Conservation (phyloP, 2,797 vertebrate species). For the Nannoperca australis region DNA sequence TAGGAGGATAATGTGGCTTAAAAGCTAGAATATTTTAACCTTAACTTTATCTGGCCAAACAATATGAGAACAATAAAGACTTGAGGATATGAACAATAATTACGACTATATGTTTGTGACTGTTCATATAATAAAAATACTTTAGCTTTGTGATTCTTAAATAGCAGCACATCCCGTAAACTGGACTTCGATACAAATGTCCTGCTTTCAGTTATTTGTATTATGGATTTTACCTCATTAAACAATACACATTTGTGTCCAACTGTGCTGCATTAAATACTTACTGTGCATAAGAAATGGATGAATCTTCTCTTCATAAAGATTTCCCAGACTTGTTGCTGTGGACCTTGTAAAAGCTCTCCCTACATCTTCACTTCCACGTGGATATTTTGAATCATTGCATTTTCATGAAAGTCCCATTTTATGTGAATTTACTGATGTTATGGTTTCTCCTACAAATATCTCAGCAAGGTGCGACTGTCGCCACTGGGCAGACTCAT, state of each 20-base stretch:
- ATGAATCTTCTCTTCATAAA: slow-evolving; percentile 10
- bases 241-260: not conserved
- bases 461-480: slow-evolving; percentile 74
- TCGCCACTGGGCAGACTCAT: slow-evolving; percentile 73
- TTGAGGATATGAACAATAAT: slow-evolving; percentile 47
- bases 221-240: slow-evolving; percentile 1
- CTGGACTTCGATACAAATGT: slow-evolving; percentile 25
- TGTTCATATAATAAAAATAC: slow-evolving; percentile 31
- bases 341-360: slow-evolving; percentile 43
- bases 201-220: slow-evolving; percentile 5
- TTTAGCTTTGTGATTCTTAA: slow-evolving; percentile 1
- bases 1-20: slow-evolving; percentile 71
- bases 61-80: slow-evolving; percentile 53
- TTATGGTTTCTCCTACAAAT: slow-evolving; percentile 75
- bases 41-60: slow-evolving; percentile 61
- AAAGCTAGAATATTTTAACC: slow-evolving; percentile 70
- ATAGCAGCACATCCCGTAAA: slow-evolving; percentile 24
- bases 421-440: slow-evolving; percentile 77
- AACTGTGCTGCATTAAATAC: not conserved
- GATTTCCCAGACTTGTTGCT: slow-evolving; percentile 6
- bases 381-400: slow-evolving; percentile 63
- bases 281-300: not conserved
- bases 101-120: slow-evolving; percentile 15
- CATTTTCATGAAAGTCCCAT: slow-evolving; percentile 79
- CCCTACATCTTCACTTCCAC: slow-evolving; percentile 64